Evolutionary conservation across 2,797 vertebrate genomes (phyloP).

Genomic region (Eutrigla gurnardus): DNA sequence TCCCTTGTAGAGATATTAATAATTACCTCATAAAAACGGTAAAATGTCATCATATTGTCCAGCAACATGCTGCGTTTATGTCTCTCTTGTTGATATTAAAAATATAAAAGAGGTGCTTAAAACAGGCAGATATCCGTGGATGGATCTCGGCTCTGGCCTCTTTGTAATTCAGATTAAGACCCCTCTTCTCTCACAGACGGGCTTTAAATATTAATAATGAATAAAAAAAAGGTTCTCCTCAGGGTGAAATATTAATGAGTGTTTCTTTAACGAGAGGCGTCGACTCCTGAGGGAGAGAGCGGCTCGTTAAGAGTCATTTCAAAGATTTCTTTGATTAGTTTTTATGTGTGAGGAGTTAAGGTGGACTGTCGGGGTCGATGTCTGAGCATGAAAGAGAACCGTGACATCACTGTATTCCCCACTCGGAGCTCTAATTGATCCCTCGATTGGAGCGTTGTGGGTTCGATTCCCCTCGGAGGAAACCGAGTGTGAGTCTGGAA

Average conservation of each 20-base stretch:
- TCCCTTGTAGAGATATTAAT: not conserved
- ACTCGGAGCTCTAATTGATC: slow-evolving; percentile 56
- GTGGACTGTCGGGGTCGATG: slow-evolving; percentile 32
- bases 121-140: slow-evolving; percentile 32
- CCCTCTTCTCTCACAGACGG: slow-evolving; percentile 61
- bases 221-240: slow-evolving; percentile 72
- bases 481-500: slow-evolving; percentile 50
- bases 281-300: slow-evolving; percentile 51
- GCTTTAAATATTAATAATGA: slow-evolving; percentile 79
- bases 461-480: slow-evolving; percentile 51
- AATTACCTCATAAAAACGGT: not conserved
- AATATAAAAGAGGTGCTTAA: not conserved
- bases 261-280: slow-evolving; percentile 60
- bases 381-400: slow-evolving; percentile 31
- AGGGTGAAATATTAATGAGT: slow-evolving; percentile 80
- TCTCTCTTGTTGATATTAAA: not conserved
- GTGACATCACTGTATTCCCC: slow-evolving; percentile 10
- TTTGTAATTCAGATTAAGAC: slow-evolving; percentile 78
- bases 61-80: not conserved
- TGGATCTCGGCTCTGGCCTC: slow-evolving; percentile 56
- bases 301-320: slow-evolving; percentile 50
- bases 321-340: slow-evolving; percentile 56
- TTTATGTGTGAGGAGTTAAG: slow-evolving; percentile 46
- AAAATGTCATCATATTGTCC: not conserved
- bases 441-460: slow-evolving; percentile 50